These are phyloP conservation scores for Oxyscelio sp. DNA, from an alignment of 2,888 invertebrate genomes.

Conservation along the genomic window DNA sequence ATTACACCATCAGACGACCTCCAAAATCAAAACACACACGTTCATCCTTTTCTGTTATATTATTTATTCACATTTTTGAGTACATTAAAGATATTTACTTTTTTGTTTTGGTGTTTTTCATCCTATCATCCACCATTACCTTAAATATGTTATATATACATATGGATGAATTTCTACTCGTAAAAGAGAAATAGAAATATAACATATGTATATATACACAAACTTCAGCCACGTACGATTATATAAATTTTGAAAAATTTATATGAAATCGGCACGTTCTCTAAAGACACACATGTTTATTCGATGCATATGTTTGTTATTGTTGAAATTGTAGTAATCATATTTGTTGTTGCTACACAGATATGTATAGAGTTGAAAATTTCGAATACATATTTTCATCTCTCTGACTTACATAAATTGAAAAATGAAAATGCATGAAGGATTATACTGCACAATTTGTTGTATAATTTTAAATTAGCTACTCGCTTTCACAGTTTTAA, in stretches of 20 bases:
- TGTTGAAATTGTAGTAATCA: too few species aligned
- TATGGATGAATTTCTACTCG: too few species aligned
- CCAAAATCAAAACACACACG: not conserved
- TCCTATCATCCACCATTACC: not conserved
- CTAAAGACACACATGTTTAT: too few species aligned
- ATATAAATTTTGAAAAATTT: too few species aligned
- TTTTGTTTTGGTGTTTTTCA: constrained; percentile 3
- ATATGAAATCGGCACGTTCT: not conserved
- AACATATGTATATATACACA: too few species aligned
- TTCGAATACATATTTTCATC: not conserved
- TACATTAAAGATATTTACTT: not conserved
- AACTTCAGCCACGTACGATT: too few species aligned
- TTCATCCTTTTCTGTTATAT: not conserved
- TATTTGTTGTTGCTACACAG: not conserved
- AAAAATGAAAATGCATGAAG: constrained; percentile 2
- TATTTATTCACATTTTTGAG: not conserved
- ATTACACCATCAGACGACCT: not conserved
- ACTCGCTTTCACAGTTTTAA: constrained; percentile 5
- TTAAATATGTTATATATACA: too few species aligned
- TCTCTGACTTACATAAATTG: not conserved
- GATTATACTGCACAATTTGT: not conserved
- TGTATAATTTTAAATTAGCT: not conserved
- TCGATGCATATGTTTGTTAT: too few species aligned
- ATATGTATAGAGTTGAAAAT: not conserved
- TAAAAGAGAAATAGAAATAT: too few species aligned